Base-by-base conservation (phyloP, 1,140 invertebrate species). In the Brachionus rotundiformis region DNA sequence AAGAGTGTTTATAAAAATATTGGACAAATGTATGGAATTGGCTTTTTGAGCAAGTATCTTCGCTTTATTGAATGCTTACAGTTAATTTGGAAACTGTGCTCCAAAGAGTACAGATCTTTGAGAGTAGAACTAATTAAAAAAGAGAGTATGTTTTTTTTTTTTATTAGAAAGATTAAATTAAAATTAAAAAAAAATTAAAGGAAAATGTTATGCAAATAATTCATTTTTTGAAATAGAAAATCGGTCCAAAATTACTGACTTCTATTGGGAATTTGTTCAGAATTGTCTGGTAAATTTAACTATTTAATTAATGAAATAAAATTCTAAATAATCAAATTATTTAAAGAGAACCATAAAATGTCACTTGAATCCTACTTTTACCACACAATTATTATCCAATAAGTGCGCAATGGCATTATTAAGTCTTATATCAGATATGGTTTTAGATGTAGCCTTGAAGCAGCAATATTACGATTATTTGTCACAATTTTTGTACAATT, bases 1-100 rank as follows among this genome's bases (percentile, higher is more conserved):
- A 73, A 73, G 27, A 25, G 36, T 73, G 68, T 73, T 13, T 73
- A 44, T 27, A 73, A 73, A 44, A 44, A 73, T 73, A 73, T 73
- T 23, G 19, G 36, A 13, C 68, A 73, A 23, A 41, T 23, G 41
- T 73, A 41, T 73, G 68, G 68, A 31, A 25, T 13, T 13, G 10
- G 16, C 13, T 73, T 73, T 73, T 73, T 73, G 41, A 44, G 27
- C 13, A 73, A 73, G 11, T 44, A 39, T 8, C 11, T 25, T 13
- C 36, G 68, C 10, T 73, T 73, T 73, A 47, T 73, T 29, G 36
- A 73, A 25, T 73, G 68, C 27, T 44, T 41, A 11, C 68, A 41
- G 41, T 23, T 44, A 23, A 73, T 73, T 44, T 73, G 68, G 68
- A 27, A 11, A 1, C 7, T 73, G 2, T 41, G n/a, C 10, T 73